Evolutionary conservation across 2,113 vertebrate species (phyloP).

Genomic region (Ceyx cyanopectus): DNA sequence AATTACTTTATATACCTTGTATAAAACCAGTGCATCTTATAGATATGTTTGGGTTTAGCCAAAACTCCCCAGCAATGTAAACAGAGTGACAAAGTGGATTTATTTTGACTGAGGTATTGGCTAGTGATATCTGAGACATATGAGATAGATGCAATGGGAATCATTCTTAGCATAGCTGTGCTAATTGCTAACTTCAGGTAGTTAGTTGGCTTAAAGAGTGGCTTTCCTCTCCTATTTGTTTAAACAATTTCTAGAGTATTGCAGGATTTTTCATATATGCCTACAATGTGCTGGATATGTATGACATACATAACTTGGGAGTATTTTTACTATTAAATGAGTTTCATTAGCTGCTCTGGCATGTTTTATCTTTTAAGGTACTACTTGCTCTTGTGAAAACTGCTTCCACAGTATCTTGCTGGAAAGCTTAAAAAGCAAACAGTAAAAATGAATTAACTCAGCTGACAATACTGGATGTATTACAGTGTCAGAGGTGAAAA

Average conservation of each 20-base stretch:
- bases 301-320: not conserved
- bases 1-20: not conserved
- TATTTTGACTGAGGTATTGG: not conserved
- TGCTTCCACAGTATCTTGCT: not conserved
- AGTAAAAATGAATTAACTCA: not conserved
- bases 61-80: not conserved
- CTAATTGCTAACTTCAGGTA: not conserved
- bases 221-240: not conserved
- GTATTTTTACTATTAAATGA: not conserved
- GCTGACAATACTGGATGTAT: not conserved
- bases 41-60: not conserved
- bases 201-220: not conserved
- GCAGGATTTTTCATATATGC: not conserved
- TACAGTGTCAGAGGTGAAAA: not conserved
- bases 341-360: not conserved
- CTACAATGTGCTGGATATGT: not conserved
- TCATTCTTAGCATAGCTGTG: not conserved
- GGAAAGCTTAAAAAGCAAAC: not conserved
- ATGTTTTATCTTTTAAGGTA: not conserved
- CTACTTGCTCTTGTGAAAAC: not conserved
- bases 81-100: not conserved
- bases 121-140: not conserved
- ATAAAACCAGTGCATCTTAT: not conserved
- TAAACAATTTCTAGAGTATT: not conserved
- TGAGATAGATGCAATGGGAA: not conserved